These are phyloP conservation scores for Drosophila leontia DNA, from an alignment of 1,140 invertebrate genomes.

Conservation along the genomic window DNA sequence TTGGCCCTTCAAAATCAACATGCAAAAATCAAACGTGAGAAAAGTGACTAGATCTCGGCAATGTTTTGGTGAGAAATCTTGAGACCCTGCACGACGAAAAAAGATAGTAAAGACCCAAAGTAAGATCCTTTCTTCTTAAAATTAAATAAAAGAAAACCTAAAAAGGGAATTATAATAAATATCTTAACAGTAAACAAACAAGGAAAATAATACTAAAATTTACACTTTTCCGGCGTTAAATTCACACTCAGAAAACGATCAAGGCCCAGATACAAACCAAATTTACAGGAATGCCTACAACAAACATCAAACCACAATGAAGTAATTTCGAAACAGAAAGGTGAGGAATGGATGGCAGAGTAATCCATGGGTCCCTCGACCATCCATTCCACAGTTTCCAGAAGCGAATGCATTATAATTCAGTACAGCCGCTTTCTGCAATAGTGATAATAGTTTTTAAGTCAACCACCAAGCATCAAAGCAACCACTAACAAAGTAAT, in stretches of 20 bases:
- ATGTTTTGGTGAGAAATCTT: constrained; percentile 49
- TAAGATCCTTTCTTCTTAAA: constrained; percentile 83
- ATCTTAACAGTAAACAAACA: constrained; percentile 20
- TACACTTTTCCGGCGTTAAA: constrained; percentile 59
- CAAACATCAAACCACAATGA: constrained; percentile 60
- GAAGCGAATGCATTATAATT: constrained; percentile 53
- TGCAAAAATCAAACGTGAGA: constrained; percentile 40
- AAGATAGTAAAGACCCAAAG: constrained; percentile 23
- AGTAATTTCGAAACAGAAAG: constrained; percentile 45
- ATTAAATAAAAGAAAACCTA: constrained; percentile 39
- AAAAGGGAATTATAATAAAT: constrained; percentile 20
- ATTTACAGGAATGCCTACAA: constrained; percentile 71
- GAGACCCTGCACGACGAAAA: constrained; percentile 37
- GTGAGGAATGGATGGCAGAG: neutral
- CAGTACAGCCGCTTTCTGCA: constrained; percentile 84
- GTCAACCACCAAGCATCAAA: constrained; percentile 65
- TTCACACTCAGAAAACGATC: constrained; percentile 44
- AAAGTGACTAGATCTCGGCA: constrained; percentile 48
- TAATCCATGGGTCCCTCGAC: neutral
- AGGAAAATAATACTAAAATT: constrained; percentile 29
- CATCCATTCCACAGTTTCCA: constrained; percentile 7
- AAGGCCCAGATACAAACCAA: constrained; percentile 28
- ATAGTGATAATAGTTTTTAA: constrained; percentile 85
- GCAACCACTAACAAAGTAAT: constrained; percentile 45
- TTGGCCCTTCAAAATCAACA: constrained; percentile 35